Evolutionary conservation across 2,113 vertebrate species (phyloP), one percentile per base, ranked within the genome.

Genomic region (Heptranchias perlo): DNA sequence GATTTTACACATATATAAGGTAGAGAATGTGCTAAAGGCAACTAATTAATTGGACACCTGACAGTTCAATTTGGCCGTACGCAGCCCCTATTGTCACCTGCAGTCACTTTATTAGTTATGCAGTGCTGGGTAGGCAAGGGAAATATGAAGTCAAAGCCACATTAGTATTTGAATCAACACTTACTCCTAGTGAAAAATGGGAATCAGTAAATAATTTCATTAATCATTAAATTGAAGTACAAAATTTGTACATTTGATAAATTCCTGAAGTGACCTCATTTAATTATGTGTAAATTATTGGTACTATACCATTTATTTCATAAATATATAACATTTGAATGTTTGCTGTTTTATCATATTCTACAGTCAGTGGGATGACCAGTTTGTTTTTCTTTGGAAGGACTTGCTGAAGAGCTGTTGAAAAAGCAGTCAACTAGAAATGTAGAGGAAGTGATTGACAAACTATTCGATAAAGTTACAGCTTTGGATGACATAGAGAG

Each of bases 401-500:
- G 96, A 96, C 97, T 98, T 61, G 96, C 98, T 96, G 96, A 97
- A 76, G 97, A 97, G 16, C 96, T 99, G 87, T 52, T 98, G 96
- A 89, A 96, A 96, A 97, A 96, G 95, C 97, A 98, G 47, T 96
- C 21, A 3, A 76, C 86, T 91, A 39, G 96, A 96, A 96, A 96
- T 96, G 96, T 97, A 89, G 96, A 97, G n/a, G 97, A 97, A 0
- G 96, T 97, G 86, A 98, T 98, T 93, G 98, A 99, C 65, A 97
- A 96, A 96, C 97, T 99, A 4, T 99, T 98, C 96, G 96, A 78
- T 93, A 97, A 98, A 96, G 96, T 98, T 21, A 96, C 96, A 96
- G 96, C 96, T 86, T 1, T 98, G 31, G 97, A 97, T 25, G 96
- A 96, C 44, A 96, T 93, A 54, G 96, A 1, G 4, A 64, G 96